These are phyloP conservation scores for rabbit (Oryctolagus cuniculus) DNA, from an alignment of 2,113 vertebrate genomes.

Conservation along the genomic window DNA sequence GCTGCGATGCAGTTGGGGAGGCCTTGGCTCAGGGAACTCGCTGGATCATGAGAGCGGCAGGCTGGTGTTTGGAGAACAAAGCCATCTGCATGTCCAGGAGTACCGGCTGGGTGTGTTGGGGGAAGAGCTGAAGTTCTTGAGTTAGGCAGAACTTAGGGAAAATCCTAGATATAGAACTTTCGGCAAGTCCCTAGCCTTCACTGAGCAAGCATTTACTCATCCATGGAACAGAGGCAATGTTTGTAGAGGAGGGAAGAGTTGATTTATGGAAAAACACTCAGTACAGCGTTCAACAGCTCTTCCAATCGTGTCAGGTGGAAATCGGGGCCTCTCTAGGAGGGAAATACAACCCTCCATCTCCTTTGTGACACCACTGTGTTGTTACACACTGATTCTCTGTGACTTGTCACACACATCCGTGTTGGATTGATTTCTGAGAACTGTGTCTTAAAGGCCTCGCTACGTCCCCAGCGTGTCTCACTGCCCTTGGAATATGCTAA, in stretches of 20 bases:
- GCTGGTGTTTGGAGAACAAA: neutral
- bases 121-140: neutral
- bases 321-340: neutral
- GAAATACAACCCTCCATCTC: neutral
- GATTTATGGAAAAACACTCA: neutral
- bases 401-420: neutral
- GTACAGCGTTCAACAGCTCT: neutral
- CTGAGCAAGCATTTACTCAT: neutral
- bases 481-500: neutral
- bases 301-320: neutral
- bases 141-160: neutral
- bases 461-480: neutral
- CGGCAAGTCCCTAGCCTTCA: conserved; percentile 1
- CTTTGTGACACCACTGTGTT: neutral
- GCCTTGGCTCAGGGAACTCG: neutral
- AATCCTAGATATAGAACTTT: neutral
- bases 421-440: neutral
- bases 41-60: neutral
- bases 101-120: neutral
- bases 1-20: neutral
- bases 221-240: neutral
- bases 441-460: neutral
- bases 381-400: neutral
- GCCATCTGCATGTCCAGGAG: neutral
- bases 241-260: neutral